Conservation (phyloP, 1,140 invertebrate species). For the Drosophila quadrilineata region DNA sequence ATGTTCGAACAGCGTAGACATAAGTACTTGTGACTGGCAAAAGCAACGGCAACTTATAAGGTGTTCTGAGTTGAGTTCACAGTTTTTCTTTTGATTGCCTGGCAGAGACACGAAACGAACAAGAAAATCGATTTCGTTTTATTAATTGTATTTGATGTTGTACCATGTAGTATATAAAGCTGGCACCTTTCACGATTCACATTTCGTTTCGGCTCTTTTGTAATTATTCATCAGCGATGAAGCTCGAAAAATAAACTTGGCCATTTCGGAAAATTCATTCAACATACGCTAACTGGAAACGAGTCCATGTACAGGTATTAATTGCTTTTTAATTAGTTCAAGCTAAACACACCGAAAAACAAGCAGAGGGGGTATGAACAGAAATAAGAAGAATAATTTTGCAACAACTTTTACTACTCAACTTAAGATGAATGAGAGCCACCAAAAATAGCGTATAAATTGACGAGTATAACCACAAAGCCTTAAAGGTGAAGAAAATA, state of each 20-base stretch:
- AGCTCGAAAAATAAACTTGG: slow-evolving; percentile 24
- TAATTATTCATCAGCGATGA: slow-evolving; percentile 11
- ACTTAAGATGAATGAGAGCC: slow-evolving; percentile 1
- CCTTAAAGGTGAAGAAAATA: too few species aligned
- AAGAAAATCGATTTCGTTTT: slow-evolving; percentile 67
- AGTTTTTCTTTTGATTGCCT: slow-evolving; percentile 46
- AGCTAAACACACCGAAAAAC: neutral
- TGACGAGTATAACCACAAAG: too few species aligned
- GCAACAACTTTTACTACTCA: slow-evolving; percentile 4
- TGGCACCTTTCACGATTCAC: neutral
- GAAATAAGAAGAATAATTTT: neutral
- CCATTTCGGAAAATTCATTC: slow-evolving; percentile 17
- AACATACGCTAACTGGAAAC: neutral
- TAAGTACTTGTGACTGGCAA: too few species aligned
- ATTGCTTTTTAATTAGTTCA: slow-evolving; percentile 65
- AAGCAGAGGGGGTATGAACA: too few species aligned
- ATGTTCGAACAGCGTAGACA: slow-evolving; percentile 21
- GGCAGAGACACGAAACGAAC: slow-evolving; percentile 44
- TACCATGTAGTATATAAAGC: slow-evolving; percentile 5
- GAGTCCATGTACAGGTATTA: slow-evolving; percentile 31
- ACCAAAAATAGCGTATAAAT: too few species aligned
- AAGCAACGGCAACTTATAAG: slow-evolving; percentile 40
- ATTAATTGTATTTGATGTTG: slow-evolving; percentile 54
- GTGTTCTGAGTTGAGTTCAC: slow-evolving; percentile 1
- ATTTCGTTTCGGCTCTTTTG: neutral